Percentiles rank a stretch among this genome's conserved stretches.
Evolutionary conservation across 2,888 invertebrate genomes (phyloP).

Genomic region (Temnothorax ravouxi): DNA sequence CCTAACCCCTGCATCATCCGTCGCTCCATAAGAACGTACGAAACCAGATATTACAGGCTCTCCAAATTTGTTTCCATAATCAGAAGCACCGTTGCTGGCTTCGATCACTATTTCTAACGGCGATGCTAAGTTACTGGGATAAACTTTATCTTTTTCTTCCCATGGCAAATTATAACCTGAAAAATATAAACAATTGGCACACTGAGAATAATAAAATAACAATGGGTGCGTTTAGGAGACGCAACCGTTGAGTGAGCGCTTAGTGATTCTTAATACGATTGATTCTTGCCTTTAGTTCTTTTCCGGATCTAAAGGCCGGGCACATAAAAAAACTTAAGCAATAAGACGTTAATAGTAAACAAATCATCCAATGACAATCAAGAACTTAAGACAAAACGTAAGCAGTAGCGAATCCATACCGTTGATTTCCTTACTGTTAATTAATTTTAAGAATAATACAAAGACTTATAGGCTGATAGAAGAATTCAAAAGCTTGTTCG

Average conservation of each 20-base stretch:
- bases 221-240: too few species aligned
- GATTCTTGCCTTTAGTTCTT: too few species aligned
- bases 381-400: too few species aligned
- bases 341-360: too few species aligned
- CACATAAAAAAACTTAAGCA: too few species aligned
- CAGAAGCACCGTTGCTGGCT: constrained; percentile 99
- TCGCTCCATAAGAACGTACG: constrained; percentile 95
- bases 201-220: background rate
- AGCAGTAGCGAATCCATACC: too few species aligned
- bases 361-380: too few species aligned
- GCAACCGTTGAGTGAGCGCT: too few species aligned
- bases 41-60: constrained; percentile 98
- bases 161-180: constrained; percentile 94
- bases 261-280: too few species aligned
- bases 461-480: constrained; percentile 56
- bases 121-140: constrained; percentile 96
- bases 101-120: constrained; percentile 97
- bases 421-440: constrained; percentile 24
- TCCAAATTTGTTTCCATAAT: constrained; percentile 99
- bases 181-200: background rate
- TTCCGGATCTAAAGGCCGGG: too few species aligned
- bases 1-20: constrained; percentile 89
- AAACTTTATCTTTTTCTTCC: constrained; percentile 90
- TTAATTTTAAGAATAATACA: constrained; percentile 61
- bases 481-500: constrained; percentile 53